phyloP scores from a whole-genome alignment of 2,888 invertebrate species.

The Petrolisthes cinctipes region DNA sequence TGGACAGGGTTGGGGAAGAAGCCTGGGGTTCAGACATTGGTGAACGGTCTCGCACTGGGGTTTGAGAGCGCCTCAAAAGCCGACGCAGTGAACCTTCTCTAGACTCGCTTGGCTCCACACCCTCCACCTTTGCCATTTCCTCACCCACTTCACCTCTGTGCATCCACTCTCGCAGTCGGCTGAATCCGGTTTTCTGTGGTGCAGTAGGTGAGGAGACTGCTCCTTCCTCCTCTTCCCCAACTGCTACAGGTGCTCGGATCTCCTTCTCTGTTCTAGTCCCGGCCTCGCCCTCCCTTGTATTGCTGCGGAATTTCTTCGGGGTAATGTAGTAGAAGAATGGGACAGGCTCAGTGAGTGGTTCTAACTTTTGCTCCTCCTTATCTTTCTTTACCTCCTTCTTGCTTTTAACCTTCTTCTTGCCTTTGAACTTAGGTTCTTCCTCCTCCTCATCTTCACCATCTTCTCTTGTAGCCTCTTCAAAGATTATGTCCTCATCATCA shows the following conservation, averaged over 20 bases:
- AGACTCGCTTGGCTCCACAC: constrained; percentile 28
- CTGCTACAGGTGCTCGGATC: neutral
- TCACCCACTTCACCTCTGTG: constrained; percentile 12
- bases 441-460: constrained; percentile 19
- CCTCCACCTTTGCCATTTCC: constrained; percentile 31
- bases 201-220: neutral
- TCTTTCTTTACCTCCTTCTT: constrained; percentile 69
- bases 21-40: constrained; percentile 16
- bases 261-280: neutral
- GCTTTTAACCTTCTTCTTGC: constrained; percentile 68
- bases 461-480: constrained; percentile 23
- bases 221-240: constrained; percentile 4
- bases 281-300: constrained; percentile 26
- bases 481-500: constrained; percentile 20
- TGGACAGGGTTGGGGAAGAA: constrained; percentile 27
- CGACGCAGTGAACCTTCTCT: constrained; percentile 44
- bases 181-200: constrained; percentile 17
- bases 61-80: constrained; percentile 32
- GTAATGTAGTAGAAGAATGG: constrained; percentile 64
- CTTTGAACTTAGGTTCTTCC: neutral
- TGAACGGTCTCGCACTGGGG: constrained; percentile 13
- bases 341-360: constrained; percentile 24
- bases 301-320: constrained; percentile 53
- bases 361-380: neutral
- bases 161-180: constrained; percentile 29